Evolutionary conservation across 1,140 invertebrate species (phyloP), one percentile per base, ranked within the genome.

Genomic region (Octopus sinensis): DNA sequence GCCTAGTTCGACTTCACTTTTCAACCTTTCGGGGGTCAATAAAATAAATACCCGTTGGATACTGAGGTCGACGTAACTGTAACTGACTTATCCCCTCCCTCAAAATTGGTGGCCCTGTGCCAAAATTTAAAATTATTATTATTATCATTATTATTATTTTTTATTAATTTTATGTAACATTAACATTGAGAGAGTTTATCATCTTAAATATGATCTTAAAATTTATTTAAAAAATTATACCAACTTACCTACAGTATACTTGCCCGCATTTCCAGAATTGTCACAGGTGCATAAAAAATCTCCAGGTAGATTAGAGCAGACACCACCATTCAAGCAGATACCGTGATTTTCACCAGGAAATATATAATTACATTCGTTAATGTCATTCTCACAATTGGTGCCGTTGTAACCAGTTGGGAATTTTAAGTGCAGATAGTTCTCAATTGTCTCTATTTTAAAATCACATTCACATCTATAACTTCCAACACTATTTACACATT

Each of bases 401-500:
- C 87, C 86, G 17, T 79, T 76, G 75, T 82, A 87, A 2, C 86
- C 86, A 54, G 84, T 81, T 10, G 80, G 30, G 68, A 5, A 73
- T 12, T 23, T 73, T 17, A 73, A 23, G 30, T 13, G 68, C 30
- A 23, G 4, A 13, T 73, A 1, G 13, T 13, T 13, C 5, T 73
- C 68, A 73, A 73, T 73, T 10, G 7, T 73, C 0, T 13, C 68
- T 13, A 73, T 73, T 73, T 73, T 17, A 73, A n/a, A 73, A 12
- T 56, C 12, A 83, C 97, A 99, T 86, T 95, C 93, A 92, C 97
- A 99, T 23, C 84, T 89, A 80, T 84, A 89, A 80, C 82, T 82
- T 1, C 96, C 93, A 80, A 96, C 53, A 6, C 71, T 52, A 79
- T 84, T 71, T 52, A 78, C 78, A 83, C 88, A 89, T 4, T 73